Base-by-base conservation (phyloP, 2,888 invertebrate species). In the Agriopis aurantiaria region DNA sequence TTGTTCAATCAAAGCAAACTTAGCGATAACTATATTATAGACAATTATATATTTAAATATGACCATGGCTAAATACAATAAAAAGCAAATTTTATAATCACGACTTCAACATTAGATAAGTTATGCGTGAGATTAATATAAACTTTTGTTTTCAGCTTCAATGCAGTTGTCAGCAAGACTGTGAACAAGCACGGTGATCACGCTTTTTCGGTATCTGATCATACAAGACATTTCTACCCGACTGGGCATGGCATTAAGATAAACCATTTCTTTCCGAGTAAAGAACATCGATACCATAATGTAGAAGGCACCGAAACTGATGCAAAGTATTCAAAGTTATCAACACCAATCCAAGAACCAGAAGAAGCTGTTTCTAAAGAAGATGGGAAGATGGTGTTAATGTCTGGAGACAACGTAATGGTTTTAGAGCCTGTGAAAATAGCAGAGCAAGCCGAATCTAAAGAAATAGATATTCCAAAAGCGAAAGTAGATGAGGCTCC, bases 81-180 rank as follows among this genome's bases (percentile, higher is more conserved):
- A 46, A 41, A 65, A 61, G 67, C 49, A 55, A 62, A 59, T 56
- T 63, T 48, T 65, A 64, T 69, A 61, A 68, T 72, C 70, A 72
- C 70, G 70, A 62, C 10, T 65, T 49, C 10, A 45, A 40, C 33
- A n/a, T 51, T 55, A 41, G 23, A 10, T 10, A 12, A 63, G 56
- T 64, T 58, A 64, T 58, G 43, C 10, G 23, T 71, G 68, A 14
- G 62, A 58, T 65, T 57, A 51, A 56, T 65, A 46, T 49, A 70
- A 65, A 41, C 49, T 82, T 82, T 33, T 68, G 17, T 62, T 66
- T n/a, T 3, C 83, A 95, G 95, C 57, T 95, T 95, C 76, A 95
- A 95, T 78, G 95, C 95, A 7, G 86, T 95, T 17, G 95, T 95
- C 8, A 95, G 94, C 78, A 95, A 95, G 77, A 87, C 85, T 12